Conservation (phyloP, 2,797 vertebrate genomes). For the Spinus olivaceus region DNA sequence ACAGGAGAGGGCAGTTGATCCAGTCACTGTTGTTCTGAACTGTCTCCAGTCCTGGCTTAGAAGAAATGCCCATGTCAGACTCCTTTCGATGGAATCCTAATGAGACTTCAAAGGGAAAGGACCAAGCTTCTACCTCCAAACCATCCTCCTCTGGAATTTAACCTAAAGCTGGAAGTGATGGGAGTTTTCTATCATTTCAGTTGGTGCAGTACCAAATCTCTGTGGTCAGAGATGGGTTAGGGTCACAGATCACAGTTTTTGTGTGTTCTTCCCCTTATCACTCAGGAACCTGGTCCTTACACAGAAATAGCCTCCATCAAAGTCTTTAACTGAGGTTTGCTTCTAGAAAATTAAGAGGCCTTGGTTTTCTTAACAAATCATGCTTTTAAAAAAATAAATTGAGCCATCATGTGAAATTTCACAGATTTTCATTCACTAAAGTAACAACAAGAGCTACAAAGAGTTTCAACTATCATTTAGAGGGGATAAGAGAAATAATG, state of each 20-base stretch:
- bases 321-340: background rate
- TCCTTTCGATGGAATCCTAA: background rate
- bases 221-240: background rate
- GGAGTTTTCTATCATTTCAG: background rate
- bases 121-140: background rate
- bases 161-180: background rate
- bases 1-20: background rate
- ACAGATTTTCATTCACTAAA: rapidly evolving
- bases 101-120: background rate
- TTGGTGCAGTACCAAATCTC: background rate
- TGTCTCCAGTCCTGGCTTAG: background rate
- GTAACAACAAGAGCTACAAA: background rate
- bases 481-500: background rate
- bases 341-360: background rate
- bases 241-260: background rate
- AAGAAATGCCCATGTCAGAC: background rate
- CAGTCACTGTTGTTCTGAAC: background rate
- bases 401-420: background rate
- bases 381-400: background rate
- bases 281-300: background rate
- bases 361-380: background rate
- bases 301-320: background rate
- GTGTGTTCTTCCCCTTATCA: background rate
- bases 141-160: background rate
- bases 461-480: background rate